Conservation (phyloP, 2,888 invertebrate species). For the Andrena dorsata region DNA sequence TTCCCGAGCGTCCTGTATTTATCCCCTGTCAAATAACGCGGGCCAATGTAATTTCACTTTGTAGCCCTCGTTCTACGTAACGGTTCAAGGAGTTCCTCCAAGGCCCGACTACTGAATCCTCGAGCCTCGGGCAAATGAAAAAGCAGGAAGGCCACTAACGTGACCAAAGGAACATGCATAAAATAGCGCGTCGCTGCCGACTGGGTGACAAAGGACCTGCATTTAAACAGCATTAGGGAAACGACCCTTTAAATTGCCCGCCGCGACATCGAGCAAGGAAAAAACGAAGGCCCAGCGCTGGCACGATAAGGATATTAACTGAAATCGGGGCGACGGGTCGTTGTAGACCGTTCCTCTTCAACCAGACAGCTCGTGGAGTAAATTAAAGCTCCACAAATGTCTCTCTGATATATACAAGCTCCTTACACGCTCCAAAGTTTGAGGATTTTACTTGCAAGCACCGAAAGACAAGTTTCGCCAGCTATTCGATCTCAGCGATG, state of each 20-base stretch:
- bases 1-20: not conserved
- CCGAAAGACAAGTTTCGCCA: too few species aligned
- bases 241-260: slow-evolving; percentile 41
- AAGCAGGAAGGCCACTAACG: slow-evolving; percentile 34
- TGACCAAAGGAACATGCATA: slow-evolving; percentile 39
- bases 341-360: not conserved
- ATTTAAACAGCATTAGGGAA: slow-evolving; percentile 61
- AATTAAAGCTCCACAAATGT: not conserved
- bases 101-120: slow-evolving; percentile 17
- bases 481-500: too few species aligned
- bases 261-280: not conserved
- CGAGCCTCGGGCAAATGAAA: slow-evolving; percentile 39
- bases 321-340: slow-evolving; percentile 12
- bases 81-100: slow-evolving; percentile 4
- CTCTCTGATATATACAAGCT: not conserved
- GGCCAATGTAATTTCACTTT: slow-evolving; percentile 37
- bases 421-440: too few species aligned
- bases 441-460: too few species aligned
- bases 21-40: slow-evolving; percentile 16
- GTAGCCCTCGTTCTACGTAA: not conserved
- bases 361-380: not conserved
- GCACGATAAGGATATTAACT: slow-evolving; percentile 35
- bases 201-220: slow-evolving; percentile 31
- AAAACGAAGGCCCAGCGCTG: not conserved
- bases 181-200: slow-evolving; percentile 30